These are phyloP conservation scores for Nowickia ferox DNA, from an alignment of 2,888 invertebrate genomes.

Conservation along the genomic window DNA sequence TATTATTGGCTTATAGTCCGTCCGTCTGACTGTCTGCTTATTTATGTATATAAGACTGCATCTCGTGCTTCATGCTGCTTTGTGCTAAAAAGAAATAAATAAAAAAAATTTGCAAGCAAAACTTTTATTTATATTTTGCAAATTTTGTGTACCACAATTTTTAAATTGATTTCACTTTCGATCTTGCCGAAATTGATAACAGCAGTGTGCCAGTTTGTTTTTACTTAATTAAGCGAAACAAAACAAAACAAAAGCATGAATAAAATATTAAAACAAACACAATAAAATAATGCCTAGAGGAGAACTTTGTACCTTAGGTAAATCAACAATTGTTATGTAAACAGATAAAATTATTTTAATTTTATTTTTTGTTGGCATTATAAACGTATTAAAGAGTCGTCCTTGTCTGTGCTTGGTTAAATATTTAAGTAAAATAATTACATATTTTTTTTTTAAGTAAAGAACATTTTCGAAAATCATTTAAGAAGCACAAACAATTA, in stretches of 20 bases:
- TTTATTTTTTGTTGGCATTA: constrained; percentile 6
- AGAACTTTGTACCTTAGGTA: background rate
- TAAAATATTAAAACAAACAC: background rate
- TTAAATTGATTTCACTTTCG: constrained; percentile 56
- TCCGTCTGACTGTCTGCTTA: background rate
- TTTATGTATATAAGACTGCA: background rate
- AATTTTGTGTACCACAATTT: constrained; percentile 22
- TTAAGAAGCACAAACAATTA: constrained; percentile 16
- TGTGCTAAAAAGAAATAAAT: constrained; percentile 10
- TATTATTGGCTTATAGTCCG: constrained; percentile 24
- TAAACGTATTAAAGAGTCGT: constrained; percentile 2
- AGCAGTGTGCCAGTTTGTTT: constrained; percentile 28
- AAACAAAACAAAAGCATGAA: background rate
- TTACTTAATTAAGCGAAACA: constrained; percentile 46
- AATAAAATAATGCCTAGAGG: background rate
- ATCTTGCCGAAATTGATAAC: constrained; percentile 41
- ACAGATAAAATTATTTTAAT: background rate
- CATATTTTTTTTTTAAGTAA: background rate
- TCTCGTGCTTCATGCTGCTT: background rate
- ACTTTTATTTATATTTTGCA: constrained; percentile 25
- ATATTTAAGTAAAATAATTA: constrained; percentile 33
- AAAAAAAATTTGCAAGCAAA: constrained; percentile 39
- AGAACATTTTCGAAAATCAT: constrained; percentile 15
- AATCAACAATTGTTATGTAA: background rate
- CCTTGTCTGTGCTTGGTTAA: constrained; percentile 31